Conservation (phyloP, 2,113 vertebrate genomes). For the Rhynchopsitta pachyrhyncha region DNA sequence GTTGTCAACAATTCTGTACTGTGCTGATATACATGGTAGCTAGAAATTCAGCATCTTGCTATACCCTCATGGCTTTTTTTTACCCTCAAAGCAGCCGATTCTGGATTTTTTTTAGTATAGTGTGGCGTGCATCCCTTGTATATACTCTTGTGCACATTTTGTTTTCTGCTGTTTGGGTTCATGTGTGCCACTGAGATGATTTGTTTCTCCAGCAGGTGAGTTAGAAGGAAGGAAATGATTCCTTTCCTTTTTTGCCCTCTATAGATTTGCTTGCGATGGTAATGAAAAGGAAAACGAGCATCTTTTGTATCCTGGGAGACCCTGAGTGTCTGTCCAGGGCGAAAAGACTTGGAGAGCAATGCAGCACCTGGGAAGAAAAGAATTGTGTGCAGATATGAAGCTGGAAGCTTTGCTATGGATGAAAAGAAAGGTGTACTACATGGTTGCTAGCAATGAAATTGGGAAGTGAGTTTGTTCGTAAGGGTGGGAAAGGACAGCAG, state of each 20-base stretch:
- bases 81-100: not conserved
- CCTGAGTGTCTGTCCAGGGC: fast-evolving
- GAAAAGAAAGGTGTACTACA: not conserved
- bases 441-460: not conserved
- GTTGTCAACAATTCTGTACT: not conserved
- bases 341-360: not conserved
- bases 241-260: not conserved
- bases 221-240: not conserved
- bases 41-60: not conserved
- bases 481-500: not conserved
- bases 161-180: not conserved
- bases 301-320: not conserved
- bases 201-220: not conserved
- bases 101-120: not conserved
- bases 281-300: not conserved
- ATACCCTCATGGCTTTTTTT: not conserved
- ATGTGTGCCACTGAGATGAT: not conserved
- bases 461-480: not conserved
- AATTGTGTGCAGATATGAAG: not conserved
- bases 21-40: not conserved
- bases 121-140: not conserved
- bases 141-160: not conserved
- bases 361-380: not conserved
- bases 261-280: not conserved
- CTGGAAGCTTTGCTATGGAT: not conserved